Evolutionary conservation across 2,797 vertebrate genomes (phyloP).

Genomic region (Falco berigora): DNA sequence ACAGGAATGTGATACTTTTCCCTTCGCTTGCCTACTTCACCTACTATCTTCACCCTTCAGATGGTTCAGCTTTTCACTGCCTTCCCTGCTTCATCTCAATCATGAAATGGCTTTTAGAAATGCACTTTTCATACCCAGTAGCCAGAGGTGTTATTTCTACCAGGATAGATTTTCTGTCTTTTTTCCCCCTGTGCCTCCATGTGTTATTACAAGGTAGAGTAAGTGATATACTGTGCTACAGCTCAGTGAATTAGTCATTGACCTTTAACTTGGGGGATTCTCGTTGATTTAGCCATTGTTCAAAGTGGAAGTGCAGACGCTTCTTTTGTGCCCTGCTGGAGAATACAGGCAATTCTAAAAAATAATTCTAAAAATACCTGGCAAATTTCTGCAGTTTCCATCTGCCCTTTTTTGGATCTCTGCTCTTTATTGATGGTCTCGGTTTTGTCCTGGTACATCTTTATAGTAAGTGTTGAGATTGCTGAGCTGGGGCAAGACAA

Average conservation of each 20-base stretch:
- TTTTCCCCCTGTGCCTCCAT: not conserved
- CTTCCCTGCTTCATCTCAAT: not conserved
- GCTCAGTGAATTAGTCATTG: not conserved
- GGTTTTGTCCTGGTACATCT: not conserved
- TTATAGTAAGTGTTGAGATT: not conserved
- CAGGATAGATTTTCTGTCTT: slow-evolving; percentile 5
- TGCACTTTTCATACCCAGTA: not conserved
- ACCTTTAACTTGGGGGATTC: not conserved
- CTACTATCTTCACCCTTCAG: not conserved
- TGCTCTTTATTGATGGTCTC: not conserved
- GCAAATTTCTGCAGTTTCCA: not conserved
- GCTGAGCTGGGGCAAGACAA: not conserved
- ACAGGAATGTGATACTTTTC: not conserved
- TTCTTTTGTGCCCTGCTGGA: rapidly evolving
- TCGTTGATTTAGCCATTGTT: not conserved
- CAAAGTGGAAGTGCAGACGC: not conserved
- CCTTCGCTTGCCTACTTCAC: not conserved
- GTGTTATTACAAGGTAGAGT: not conserved
- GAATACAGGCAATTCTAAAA: not conserved
- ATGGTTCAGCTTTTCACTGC: not conserved
- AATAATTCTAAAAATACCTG: not conserved
- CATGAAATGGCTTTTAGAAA: not conserved
- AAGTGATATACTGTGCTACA: not conserved
- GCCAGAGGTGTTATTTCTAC: slow-evolving; percentile 3
- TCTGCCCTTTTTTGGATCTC: not conserved